Percentiles rank a stretch among this genome's conserved stretches.
Conservation (phyloP, 2,888 invertebrate genomes). For the Lamellibrachia satsuma region DNA sequence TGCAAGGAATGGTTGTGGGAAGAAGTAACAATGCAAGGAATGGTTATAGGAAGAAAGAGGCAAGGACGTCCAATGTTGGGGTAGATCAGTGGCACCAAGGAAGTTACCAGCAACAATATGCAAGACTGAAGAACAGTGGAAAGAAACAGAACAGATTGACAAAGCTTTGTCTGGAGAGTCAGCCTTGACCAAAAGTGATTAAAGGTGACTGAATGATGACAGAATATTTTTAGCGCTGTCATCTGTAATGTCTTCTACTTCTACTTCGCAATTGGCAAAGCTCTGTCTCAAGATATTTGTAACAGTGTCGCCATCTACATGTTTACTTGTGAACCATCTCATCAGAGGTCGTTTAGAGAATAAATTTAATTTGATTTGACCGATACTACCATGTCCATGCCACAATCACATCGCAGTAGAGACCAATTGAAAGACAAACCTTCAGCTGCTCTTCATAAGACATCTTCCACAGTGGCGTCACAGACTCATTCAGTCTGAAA, state of each 20-base stretch:
- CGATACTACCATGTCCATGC: not conserved
- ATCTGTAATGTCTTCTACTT: too few species aligned
- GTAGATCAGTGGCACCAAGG: not conserved
- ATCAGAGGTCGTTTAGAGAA: not conserved
- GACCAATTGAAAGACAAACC: conserved; percentile 37
- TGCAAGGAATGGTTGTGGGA: too few species aligned
- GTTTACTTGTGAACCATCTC: not conserved
- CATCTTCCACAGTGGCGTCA: conserved; percentile 64
- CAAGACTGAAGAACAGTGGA: not conserved
- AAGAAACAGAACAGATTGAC: not conserved
- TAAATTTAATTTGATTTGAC: not conserved
- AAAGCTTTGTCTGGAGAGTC: not conserved
- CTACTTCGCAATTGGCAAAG: too few species aligned
- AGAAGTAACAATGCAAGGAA: too few species aligned
- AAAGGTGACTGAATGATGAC: too few species aligned
- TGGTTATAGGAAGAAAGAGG: too few species aligned
- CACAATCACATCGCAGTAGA: not conserved
- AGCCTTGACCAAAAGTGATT: not conserved
- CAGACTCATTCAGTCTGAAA: conserved; percentile 54
- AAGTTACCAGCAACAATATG: not conserved
- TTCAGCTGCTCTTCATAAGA: conserved; percentile 64
- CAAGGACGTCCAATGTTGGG: too few species aligned
- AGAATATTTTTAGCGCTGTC: too few species aligned
- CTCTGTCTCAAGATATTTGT: not conserved
- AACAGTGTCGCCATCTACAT: not conserved